Base-by-base conservation (phyloP, 53 echinoderm and acorn worm genomes). In the Stichopus horrens region DNA sequence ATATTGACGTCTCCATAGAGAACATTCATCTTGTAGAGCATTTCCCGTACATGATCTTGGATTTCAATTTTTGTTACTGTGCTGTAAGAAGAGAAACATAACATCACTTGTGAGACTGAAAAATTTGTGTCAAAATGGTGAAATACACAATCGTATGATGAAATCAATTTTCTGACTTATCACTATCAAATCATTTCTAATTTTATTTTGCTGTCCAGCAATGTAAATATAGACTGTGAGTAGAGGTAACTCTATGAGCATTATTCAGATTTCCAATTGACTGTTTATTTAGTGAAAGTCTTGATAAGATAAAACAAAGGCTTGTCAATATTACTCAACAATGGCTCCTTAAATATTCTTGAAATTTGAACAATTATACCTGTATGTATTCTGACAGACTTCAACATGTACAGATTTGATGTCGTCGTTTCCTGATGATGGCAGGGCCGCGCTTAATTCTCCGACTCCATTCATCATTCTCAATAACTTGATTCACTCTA, bases 1-100 rank as follows among this genome's bases (percentile, higher is more conserved):
- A 97, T 55, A 16, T 51, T 83, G 59, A 92, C 77, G 83, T 97
- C 95, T 8, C 97, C 97, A 57, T 90, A 95, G 4, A 92, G 58
- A 22, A 85, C 86, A 37, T 88, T 88, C 53, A 91, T 90, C 52
- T 90, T 76, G 74, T 92, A 89, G n/a, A 97, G 91, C 57, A 95
- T 79, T 52, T 81, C 54, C 13, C 85, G 73, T 4, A 94, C 92
- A 79, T 93, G 93, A 54, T 95, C 92, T 67, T 92, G 90, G 76
- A 97, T 92, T n/a, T 86, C 77, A 14, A 88, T 68, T 19, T 89
- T 84, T 76, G 91, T 88, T 56, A 86, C 91, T 23, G 95, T 97
- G 77, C 97, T 97, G 91, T 23, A 9, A 23, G 10, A 53, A 58
- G 18, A 85, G 5, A 76, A 11, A 67, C 68, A 67, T 14, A n/a